These are phyloP conservation scores for Sitobion miscanthi DNA, from an alignment of 1,140 invertebrate species.

Conservation along the genomic window DNA sequence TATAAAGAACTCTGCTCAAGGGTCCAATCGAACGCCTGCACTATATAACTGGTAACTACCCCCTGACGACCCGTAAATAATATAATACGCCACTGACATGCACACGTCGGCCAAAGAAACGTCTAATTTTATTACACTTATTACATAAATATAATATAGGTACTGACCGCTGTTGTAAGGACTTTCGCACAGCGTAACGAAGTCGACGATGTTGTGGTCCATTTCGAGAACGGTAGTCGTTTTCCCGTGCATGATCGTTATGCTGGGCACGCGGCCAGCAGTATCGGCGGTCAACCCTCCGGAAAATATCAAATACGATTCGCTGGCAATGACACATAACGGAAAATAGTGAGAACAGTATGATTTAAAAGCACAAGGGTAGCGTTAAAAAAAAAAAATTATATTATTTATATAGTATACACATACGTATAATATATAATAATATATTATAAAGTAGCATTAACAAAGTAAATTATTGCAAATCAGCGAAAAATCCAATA, in stretches of 20 bases:
- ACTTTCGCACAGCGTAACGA: conserved; percentile 92
- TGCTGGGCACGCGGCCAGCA: conserved; percentile 87
- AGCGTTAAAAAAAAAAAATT: neutral
- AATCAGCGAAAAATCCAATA: neutral
- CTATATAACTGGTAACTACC: no score
- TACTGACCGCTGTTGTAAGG: conserved; percentile 87
- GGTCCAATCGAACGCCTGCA: neutral
- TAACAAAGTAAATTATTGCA: neutral
- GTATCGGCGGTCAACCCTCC: conserved; percentile 91
- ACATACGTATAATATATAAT: neutral
- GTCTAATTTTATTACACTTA: conserved; percentile 51
- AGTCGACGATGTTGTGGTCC: conserved; percentile 98
- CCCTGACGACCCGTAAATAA: neutral
- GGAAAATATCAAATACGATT: conserved; percentile 92
- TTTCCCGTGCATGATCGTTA: conserved; percentile 94
- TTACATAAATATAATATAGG: conserved; percentile 30
- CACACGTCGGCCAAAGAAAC: neutral
- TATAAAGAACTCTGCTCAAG: neutral
- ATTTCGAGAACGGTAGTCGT: conserved; percentile 97
- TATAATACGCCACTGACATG: neutral
- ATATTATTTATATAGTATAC: neutral
- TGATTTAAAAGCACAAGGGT: conserved; percentile 50
- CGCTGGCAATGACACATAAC: conserved; percentile 63
- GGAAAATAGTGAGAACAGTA: conserved; percentile 33
- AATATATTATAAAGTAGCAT: neutral